A percentile compares a stretch with the other conserved stretches of the same genome.
phyloP scores from a whole-genome alignment of 2,797 vertebrate species.

The Sebastes cheni region DNA sequence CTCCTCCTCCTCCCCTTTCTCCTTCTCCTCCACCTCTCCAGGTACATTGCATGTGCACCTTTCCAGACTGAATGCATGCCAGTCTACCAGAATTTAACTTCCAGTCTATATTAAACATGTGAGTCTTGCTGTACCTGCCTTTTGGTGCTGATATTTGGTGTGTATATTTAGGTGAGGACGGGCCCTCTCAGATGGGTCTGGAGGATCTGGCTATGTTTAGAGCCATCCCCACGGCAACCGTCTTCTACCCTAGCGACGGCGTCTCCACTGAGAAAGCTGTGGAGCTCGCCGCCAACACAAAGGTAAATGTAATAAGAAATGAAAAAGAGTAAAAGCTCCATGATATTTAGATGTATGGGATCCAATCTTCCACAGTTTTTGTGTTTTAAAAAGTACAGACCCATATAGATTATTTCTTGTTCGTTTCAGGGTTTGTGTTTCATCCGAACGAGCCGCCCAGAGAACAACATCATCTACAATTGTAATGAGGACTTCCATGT shows the following conservation, averaged over 20 bases:
- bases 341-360: not conserved
- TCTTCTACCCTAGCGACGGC: conserved; percentile 95
- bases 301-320: conserved; percentile 78
- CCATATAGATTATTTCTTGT: not conserved
- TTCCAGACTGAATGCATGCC: conserved; percentile 62
- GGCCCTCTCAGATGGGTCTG: conserved; percentile 86
- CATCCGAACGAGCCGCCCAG: conserved; percentile 94
- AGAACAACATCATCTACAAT: conserved; percentile 90
- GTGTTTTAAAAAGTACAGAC: not conserved
- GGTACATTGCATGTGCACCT: conserved; percentile 84
- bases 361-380: not conserved
- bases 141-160: conserved; percentile 18
- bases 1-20: conserved; percentile 59
- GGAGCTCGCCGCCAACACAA: conserved; percentile 93
- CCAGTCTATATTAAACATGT: conserved; percentile 30
- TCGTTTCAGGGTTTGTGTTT: conserved; percentile 91
- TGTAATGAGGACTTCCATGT: conserved; percentile 93
- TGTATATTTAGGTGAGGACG: conserved; percentile 88
- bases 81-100: conserved; percentile 49
- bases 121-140: not conserved
- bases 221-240: conserved; percentile 87
- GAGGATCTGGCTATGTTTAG: conserved; percentile 94
- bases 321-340: not conserved
- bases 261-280: conserved; percentile 94
- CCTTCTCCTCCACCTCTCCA: conserved; percentile 79